These are phyloP conservation scores for Planococcus citri DNA, from an alignment of 1,140 invertebrate genomes.

Conservation along the genomic window DNA sequence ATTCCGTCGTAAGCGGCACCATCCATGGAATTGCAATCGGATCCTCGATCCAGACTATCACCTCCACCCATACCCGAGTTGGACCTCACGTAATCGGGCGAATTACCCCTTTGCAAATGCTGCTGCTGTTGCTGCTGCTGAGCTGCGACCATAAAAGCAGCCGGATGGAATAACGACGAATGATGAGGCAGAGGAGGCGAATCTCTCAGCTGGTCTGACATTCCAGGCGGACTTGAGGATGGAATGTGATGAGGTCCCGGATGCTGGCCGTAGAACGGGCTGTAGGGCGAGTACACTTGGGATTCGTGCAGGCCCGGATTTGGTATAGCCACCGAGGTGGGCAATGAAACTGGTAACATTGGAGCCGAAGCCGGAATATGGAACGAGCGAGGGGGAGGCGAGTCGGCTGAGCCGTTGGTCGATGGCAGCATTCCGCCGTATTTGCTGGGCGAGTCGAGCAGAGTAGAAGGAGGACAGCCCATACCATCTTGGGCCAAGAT, in stretches of 20 bases:
- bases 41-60: conserved; percentile 66
- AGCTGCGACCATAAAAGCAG: conserved; percentile 59
- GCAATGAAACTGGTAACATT: conserved; percentile 72
- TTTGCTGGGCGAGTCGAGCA: conserved; percentile 28
- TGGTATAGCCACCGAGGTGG: conserved; percentile 87
- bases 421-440: conserved; percentile 36
- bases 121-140: conserved; percentile 36
- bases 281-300: conserved; percentile 82
- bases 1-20: conserved; percentile 70
- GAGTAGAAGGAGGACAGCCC: conserved; percentile 42
- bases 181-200: conserved; percentile 31
- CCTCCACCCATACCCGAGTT: conserved; percentile 27
- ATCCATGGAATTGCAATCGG: conserved; percentile 77
- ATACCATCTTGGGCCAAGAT: conserved; percentile 68
- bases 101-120: conserved; percentile 37
- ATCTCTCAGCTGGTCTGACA: conserved; percentile 29
- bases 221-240: conserved; percentile 30
- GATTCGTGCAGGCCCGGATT: conserved; percentile 91
- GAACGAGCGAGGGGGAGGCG: conserved; percentile 46
- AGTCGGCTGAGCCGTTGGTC: conserved; percentile 32
- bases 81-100: conserved; percentile 55
- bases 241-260: conserved; percentile 31
- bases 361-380: conserved; percentile 61
- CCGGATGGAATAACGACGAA: conserved; percentile 43
- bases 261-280: conserved; percentile 61